phyloP scores from a whole-genome alignment of 2,113 vertebrate genomes.

The Podarcis raffonei region DNA sequence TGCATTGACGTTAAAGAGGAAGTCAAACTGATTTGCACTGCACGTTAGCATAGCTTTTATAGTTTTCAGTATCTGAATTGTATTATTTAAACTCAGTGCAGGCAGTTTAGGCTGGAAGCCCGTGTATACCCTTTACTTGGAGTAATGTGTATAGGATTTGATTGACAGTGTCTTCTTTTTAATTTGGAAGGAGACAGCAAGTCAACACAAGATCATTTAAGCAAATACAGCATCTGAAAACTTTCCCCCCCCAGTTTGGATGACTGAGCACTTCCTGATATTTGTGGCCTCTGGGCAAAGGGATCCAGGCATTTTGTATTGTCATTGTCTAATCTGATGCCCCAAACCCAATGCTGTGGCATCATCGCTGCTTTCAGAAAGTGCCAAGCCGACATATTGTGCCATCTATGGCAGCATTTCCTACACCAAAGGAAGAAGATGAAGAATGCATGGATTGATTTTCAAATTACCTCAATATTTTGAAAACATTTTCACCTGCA shows the following conservation, averaged over 20 bases:
- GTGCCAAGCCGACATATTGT: slow-evolving; percentile 60
- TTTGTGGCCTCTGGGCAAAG: slow-evolving; percentile 47
- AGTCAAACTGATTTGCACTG: slow-evolving; percentile 50
- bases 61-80: slow-evolving; percentile 14
- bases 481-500: slow-evolving; percentile 98
- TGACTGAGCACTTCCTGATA: slow-evolving; percentile 14
- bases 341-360: neutral
- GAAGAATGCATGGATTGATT: slow-evolving; percentile 81
- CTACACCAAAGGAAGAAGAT: slow-evolving; percentile 72
- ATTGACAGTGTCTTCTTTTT: slow-evolving; percentile 9
- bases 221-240: neutral
- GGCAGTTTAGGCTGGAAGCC: slow-evolving; percentile 13
- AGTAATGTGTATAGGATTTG: neutral
- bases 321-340: slow-evolving; percentile 54
- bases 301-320: slow-evolving; percentile 49
- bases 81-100: slow-evolving; percentile 45
- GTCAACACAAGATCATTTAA: neutral
- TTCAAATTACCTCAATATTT: slow-evolving; percentile 92
- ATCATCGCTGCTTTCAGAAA: slow-evolving; percentile 51
- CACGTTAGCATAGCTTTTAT: slow-evolving; percentile 41
- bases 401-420: slow-evolving; percentile 72
- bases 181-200: neutral
- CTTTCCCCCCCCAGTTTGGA: neutral
- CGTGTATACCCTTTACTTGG: neutral
- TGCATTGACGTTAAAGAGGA: slow-evolving; percentile 59